Evolutionary conservation across 1,140 invertebrate species (phyloP).

Genomic region (Carcinoscorpius rotundicauda): DNA sequence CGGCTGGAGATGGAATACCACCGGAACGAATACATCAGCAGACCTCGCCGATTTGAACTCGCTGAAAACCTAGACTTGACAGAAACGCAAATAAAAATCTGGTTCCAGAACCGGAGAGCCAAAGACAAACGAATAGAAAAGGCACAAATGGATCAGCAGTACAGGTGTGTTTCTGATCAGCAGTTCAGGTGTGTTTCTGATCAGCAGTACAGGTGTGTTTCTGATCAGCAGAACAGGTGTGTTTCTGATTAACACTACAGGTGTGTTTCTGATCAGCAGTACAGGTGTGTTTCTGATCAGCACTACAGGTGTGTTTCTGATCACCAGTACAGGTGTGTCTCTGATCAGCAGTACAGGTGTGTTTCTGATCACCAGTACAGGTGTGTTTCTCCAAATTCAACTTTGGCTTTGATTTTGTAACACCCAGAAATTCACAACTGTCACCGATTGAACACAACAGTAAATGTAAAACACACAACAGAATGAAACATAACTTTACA

Average conservation of each 20-base stretch:
- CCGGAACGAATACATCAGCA: conserved; percentile 59
- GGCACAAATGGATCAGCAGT: conserved; percentile 84
- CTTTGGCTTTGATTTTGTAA: no score
- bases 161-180: conserved; percentile 59
- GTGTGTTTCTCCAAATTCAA: conserved; percentile 34
- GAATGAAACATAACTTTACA: no score
- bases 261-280: conserved; percentile 93
- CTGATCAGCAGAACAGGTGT: no score
- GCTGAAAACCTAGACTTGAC: conserved; percentile 66
- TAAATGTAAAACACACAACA: no score
- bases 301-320: conserved; percentile 95
- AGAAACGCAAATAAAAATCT: conserved; percentile 89
- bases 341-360: conserved; percentile 92
- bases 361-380: conserved; percentile 91
- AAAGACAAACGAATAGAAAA: conserved; percentile 95
- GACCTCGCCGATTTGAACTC: conserved; percentile 68
- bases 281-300: conserved; percentile 93
- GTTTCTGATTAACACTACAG: no score
- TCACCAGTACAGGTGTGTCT: conserved; percentile 88
- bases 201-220: no score
- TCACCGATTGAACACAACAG: no score
- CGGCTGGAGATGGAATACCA: conserved; percentile 76
- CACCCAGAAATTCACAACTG: no score
- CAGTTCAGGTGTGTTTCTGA: no score
- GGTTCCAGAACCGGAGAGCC: conserved; percentile 89